Conservation (phyloP, 1,140 invertebrate genomes). For the Stenopsyche tienmushanensis region DNA sequence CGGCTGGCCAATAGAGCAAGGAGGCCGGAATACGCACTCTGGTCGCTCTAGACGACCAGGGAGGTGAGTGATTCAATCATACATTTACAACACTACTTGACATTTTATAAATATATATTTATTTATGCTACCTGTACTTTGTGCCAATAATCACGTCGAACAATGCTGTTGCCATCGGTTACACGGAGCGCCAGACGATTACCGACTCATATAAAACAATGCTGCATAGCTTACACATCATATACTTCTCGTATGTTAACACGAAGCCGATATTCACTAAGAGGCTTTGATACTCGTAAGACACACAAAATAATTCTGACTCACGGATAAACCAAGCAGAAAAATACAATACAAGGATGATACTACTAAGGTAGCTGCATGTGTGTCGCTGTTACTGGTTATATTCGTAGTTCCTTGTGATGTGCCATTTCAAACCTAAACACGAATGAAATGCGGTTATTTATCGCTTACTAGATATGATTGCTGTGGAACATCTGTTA, state of each 20-base stretch:
- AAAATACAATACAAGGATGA: slow-evolving; percentile 35
- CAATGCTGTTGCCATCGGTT: slow-evolving; percentile 12
- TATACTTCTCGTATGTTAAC: slow-evolving; percentile 20
- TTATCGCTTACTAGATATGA: slow-evolving; percentile 21
- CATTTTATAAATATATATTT: slow-evolving; percentile 23
- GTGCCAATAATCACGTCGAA: slow-evolving; percentile 19
- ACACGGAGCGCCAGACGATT: slow-evolving; percentile 22
- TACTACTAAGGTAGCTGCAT: slow-evolving; percentile 40
- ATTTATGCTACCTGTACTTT: slow-evolving; percentile 25
- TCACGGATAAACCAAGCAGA: slow-evolving; percentile 34
- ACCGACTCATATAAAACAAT: slow-evolving; percentile 12
- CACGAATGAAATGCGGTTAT: slow-evolving; percentile 24
- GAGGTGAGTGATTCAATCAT: slow-evolving; percentile 81
- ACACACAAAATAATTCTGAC: slow-evolving; percentile 28
- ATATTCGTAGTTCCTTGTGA: slow-evolving; percentile 29
- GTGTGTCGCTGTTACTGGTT: slow-evolving; percentile 37
- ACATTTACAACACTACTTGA: slow-evolving; percentile 52
- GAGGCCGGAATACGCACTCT: slow-evolving; percentile 98
- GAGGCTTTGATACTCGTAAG: slow-evolving; percentile 3
- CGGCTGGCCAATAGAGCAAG: slow-evolving; percentile 92
- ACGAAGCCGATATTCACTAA: slow-evolving; percentile 14
- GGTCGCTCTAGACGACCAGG: slow-evolving; percentile 98
- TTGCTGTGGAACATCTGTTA: slow-evolving; percentile 21
- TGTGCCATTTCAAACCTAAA: slow-evolving; percentile 23
- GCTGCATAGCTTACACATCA: slow-evolving; percentile 11